phyloP scores from a whole-genome alignment of 2,113 vertebrate genomes.

The Mandrillus leucophaeus region DNA sequence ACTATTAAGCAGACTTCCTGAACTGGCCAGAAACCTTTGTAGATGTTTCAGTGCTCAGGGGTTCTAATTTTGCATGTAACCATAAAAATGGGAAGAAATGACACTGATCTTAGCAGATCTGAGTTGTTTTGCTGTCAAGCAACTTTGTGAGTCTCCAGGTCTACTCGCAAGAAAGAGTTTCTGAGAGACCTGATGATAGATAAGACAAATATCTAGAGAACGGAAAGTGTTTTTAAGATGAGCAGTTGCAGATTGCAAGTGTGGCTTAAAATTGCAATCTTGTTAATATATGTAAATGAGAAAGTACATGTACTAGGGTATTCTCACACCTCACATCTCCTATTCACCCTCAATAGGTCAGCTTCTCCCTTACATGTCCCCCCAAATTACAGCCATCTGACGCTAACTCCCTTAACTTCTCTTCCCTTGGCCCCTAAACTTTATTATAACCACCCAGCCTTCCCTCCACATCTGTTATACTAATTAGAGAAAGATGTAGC shows the following conservation, averaged over 20 bases:
- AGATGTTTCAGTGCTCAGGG: not conserved
- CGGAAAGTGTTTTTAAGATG: not conserved
- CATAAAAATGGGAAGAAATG: not conserved
- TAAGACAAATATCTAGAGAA: not conserved
- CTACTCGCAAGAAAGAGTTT: not conserved
- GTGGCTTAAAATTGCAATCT: not conserved
- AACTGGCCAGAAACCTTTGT: not conserved
- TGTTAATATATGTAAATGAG: not conserved
- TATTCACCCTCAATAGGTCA: not conserved
- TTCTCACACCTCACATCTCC: not conserved
- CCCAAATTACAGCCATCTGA: not conserved
- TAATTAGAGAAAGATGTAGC: not conserved
- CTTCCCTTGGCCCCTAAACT: not conserved
- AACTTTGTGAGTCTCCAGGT: not conserved
- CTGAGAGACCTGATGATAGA: not conserved
- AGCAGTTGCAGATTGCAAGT: not conserved
- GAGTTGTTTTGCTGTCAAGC: not conserved
- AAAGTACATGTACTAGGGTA: not conserved
- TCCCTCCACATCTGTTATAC: not conserved
- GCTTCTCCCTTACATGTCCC: not conserved
- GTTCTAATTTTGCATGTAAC: conserved; percentile 9
- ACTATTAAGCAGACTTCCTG: not conserved
- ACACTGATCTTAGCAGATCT: not conserved
- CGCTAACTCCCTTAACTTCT: not conserved
- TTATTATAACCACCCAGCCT: not conserved